Evolutionary conservation across 2,888 invertebrate species (phyloP), one percentile per base, ranked within the genome.

Genomic region (Psylliodes chrysocephalus): DNA sequence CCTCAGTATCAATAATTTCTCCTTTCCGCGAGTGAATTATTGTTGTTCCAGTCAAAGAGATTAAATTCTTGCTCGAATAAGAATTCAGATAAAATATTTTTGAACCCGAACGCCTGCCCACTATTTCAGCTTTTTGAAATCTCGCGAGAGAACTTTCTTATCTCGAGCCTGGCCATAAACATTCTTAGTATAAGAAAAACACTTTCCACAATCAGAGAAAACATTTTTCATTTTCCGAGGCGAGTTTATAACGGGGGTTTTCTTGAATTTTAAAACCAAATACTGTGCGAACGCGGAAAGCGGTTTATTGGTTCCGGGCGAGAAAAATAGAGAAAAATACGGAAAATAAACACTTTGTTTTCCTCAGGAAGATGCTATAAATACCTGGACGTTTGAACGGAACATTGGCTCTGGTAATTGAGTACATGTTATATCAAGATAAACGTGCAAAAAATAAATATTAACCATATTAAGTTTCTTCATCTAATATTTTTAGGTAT

Each of bases 191-290:
- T 30, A 51, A 46, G 59, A 53, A 61, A 61, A 63, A 54, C 63
- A 59, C 64, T 55, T 52, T 61, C 54, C 38, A 42, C 57, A 65
- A 65, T 65, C 65, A 56, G 64, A 49, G 49, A 59, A 65, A 61
- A 65, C 65, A 61, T 65, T 61, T 46, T 42, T 61, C 52, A 52
- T 64, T 60, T 64, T 61, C 53, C 61, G 56, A 49, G 18, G 59
- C 38, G 33, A 59, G 59, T 59, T 59, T 51, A 49, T 59, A 51
- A 51, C 25, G 38, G 38, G 40, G 12, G 59, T 38, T 51, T 59
- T 42, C 28, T 38, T 51, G 59, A 59, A 59, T 59, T 59, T 59
- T 49, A 59, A 59, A 51, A 51, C 38, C 22, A 22, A 14, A 15
- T 22, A 30, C 19, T 7, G n/a, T n/a, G 35, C 17, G 35, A 35